Conservation (phyloP, 2,797 vertebrate species). For the Ctenochaetus hawaiiensis region DNA sequence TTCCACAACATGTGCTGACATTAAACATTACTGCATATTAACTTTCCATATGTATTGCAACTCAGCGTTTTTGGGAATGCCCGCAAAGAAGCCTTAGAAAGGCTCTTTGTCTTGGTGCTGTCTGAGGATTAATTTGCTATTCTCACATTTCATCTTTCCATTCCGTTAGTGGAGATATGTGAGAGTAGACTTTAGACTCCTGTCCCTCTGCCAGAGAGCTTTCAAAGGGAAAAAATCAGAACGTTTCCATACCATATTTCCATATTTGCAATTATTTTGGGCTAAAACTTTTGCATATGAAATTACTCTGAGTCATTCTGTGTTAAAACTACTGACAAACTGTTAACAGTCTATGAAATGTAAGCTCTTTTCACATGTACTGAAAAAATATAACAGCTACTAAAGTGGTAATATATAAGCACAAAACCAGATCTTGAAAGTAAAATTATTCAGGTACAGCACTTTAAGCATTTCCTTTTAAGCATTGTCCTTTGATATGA, state of each 20-base stretch:
- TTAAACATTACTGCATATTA: conserved; percentile 88
- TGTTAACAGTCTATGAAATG: conserved; percentile 41
- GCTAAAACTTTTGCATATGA: conserved; percentile 56
- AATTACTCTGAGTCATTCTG: conserved; percentile 53
- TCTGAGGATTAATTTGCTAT: conserved; percentile 84
- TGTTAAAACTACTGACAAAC: conserved; percentile 44
- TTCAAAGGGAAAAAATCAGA: conserved; percentile 57
- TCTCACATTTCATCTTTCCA: conserved; percentile 89
- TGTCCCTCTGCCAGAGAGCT: conserved; percentile 56
- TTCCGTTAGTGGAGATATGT: conserved; percentile 80
- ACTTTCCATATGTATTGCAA: conserved; percentile 89
- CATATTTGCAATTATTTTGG: conserved; percentile 63
- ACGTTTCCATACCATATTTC: conserved; percentile 76
- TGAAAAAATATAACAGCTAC: conserved; percentile 25
- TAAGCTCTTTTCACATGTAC: conserved; percentile 32
- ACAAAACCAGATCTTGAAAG: conserved; percentile 15
- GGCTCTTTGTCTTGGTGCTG: conserved; percentile 87
- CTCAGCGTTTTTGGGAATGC: conserved; percentile 83
- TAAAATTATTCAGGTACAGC: neutral
- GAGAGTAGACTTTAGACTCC: conserved; percentile 69
- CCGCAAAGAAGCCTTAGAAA: conserved; percentile 82
- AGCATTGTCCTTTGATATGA: conserved; percentile 13
- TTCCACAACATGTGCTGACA: conserved; percentile 89
- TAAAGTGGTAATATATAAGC: conserved; percentile 19
- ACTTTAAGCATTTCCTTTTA: neutral